Evolutionary conservation across 2,888 invertebrate species (phyloP).

Genomic region (Hirtodrosophila duncani): DNA sequence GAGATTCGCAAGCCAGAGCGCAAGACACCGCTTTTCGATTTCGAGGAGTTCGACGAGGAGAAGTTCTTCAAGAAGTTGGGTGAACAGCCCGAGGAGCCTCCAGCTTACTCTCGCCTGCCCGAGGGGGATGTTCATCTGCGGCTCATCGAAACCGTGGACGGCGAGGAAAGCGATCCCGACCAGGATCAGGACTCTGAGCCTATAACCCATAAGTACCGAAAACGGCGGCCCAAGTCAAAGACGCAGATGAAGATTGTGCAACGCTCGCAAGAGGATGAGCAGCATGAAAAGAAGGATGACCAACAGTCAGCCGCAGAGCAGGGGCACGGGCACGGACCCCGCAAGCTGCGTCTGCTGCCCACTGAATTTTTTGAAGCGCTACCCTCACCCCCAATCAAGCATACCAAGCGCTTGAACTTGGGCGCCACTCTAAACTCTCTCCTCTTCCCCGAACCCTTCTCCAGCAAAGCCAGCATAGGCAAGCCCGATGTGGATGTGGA

Average conservation of each 20-base stretch:
- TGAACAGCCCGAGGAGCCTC: slow-evolving; percentile 47
- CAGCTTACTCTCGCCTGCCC: slow-evolving; percentile 60
- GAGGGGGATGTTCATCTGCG: slow-evolving; percentile 74
- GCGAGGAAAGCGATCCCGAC: slow-evolving; percentile 64
- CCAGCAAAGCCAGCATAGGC: slow-evolving; percentile 37
- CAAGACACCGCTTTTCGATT: slow-evolving; percentile 50
- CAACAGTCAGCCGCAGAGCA: not conserved
- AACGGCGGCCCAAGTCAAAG: slow-evolving; percentile 2
- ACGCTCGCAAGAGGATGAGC: slow-evolving; percentile 18
- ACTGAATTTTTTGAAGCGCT: slow-evolving; percentile 73
- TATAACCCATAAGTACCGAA: slow-evolving; percentile 12
- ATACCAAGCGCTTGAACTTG: slow-evolving; percentile 37
- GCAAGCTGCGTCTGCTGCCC: slow-evolving; percentile 48
- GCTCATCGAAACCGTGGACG: slow-evolving; percentile 63
- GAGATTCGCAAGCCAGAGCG: slow-evolving; percentile 71
- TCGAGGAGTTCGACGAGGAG: slow-evolving; percentile 68
- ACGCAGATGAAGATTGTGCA: slow-evolving; percentile 44
- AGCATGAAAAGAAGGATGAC: slow-evolving; percentile 11
- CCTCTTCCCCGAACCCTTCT: slow-evolving; percentile 62
- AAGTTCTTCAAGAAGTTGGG: slow-evolving; percentile 70
- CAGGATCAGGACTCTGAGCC: slow-evolving; percentile 45
- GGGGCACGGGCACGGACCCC: slow-evolving; percentile 17
- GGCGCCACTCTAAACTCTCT: slow-evolving; percentile 61
- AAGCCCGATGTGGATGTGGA: slow-evolving; percentile 38
- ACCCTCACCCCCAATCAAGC: slow-evolving; percentile 37